Evolutionary conservation across 2,113 vertebrate genomes (phyloP), one percentile per base, ranked within the genome.

Genomic region (Pandion haliaetus): DNA sequence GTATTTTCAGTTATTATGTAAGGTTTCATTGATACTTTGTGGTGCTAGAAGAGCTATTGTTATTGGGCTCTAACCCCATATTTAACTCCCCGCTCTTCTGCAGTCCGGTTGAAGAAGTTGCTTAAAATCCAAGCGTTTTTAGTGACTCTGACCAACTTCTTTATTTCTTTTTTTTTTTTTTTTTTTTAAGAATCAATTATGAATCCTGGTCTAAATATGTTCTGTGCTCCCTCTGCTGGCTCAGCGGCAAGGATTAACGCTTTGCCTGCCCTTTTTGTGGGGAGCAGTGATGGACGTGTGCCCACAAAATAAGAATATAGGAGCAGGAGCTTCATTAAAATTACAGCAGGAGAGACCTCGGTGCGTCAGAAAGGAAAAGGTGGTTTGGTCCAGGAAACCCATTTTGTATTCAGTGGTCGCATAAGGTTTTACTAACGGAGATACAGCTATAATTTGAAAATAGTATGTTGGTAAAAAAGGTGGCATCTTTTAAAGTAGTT

Each of bases 191-290:
- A 92, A 65, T 91, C 62, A 72, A 5, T 95, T 94, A 66, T 57
- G 38, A 71, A 45, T 91, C 65, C 73, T 77, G 63, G 44, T 92
- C 78, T 91, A n/a, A 74, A 91, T 84, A 89, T 3, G 65, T 88
- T 73, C 49, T 82, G 88, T 95, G 92, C 95, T 97, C 82, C 95
- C 93, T 95, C 94, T 97, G 87, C 90, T 96, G 86, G 88, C 81
- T 85, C 79, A 82, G 66, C 1, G 1, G 69, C 74, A 61, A 63
- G 84, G 62, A 95, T 94, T 96, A 91, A 45, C 5, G 8, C 78
- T 73, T 82, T 81, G 59, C n/a, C 63, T 86, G 52, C 49, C 32
- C 34, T 81, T 12, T 55, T 65, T 2, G 0, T 89, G 77, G 83
- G 78, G 59, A 87, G 73, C 1, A 0, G n/a, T 80, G 79, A 72